Evolutionary conservation across 2,113 vertebrate species (phyloP).

Genomic region (Lepus europaeus): DNA sequence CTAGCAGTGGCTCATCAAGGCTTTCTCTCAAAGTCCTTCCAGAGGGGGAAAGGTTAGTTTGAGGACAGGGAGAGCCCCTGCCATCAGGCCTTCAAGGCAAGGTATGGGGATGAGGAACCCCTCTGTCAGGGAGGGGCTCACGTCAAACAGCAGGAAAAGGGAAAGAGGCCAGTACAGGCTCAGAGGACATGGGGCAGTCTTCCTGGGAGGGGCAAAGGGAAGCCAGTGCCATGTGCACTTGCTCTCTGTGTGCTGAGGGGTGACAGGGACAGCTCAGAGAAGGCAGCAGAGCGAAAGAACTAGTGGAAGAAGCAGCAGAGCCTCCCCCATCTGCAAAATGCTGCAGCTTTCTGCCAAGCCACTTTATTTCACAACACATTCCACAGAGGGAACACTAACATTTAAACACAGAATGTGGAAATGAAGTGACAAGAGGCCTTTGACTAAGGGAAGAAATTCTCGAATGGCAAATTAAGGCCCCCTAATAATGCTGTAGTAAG

Average conservation of each 20-base stretch:
- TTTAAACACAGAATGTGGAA: conserved; percentile 21
- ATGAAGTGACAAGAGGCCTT: conserved; percentile 20
- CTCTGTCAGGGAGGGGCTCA: background rate
- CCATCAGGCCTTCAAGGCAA: no score
- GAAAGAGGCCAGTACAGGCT: background rate
- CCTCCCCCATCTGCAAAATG: background rate
- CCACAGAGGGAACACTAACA: conserved; percentile 30
- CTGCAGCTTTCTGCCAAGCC: background rate
- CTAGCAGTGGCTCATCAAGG: background rate
- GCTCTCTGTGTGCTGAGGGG: background rate
- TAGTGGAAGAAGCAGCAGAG: background rate
- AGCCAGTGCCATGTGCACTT: background rate
- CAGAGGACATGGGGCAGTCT: background rate
- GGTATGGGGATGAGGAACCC: background rate
- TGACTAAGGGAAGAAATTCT: conserved; percentile 19
- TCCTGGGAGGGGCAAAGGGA: background rate
- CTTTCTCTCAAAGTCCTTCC: background rate
- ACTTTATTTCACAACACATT: conserved; percentile 24
- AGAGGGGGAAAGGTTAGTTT: background rate
- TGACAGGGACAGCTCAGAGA: background rate
- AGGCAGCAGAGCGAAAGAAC: background rate
- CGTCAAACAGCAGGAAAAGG: background rate
- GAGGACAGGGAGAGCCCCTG: no score
- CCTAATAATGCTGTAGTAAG: background rate
- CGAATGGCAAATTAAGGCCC: background rate